These are phyloP conservation scores for Passer montanus DNA, from an alignment of 2,113 vertebrate genomes.

Conservation along the genomic window DNA sequence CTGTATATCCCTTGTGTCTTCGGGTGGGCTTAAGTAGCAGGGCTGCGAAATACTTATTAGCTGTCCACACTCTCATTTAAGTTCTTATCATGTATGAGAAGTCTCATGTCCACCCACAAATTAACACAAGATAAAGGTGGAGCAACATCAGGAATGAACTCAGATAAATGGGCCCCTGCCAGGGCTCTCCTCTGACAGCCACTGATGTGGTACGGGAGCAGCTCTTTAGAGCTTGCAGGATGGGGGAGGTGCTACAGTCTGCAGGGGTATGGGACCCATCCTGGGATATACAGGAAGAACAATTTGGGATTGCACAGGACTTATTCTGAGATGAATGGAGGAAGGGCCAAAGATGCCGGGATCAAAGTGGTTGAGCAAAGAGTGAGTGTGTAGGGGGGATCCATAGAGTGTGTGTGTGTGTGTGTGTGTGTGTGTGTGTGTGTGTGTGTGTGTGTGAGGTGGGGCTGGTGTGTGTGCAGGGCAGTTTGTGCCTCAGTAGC, in stretches of 20 bases:
- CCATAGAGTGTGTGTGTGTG: not conserved
- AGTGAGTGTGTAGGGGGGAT: too few relatives aligned
- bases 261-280: not conserved
- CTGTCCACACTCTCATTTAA: not conserved
- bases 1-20: not conserved
- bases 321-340: not conserved
- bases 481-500: not conserved
- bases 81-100: not conserved
- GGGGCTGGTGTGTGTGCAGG: not conserved
- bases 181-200: not conserved
- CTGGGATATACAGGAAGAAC: not conserved
- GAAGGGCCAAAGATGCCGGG: not conserved
- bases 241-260: not conserved
- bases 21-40: not conserved
- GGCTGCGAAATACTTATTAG: not conserved
- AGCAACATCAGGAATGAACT: fast-evolving
- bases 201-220: not conserved
- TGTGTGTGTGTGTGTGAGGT: not conserved
- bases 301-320: not conserved
- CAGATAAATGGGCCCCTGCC: not conserved
- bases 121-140: not conserved
- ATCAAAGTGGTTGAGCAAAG: not conserved
- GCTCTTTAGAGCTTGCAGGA: not conserved
- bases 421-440: not conserved
- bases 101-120: not conserved